phyloP scores from a whole-genome alignment of 2,113 vertebrate species.

The Oenanthe melanoleuca region DNA sequence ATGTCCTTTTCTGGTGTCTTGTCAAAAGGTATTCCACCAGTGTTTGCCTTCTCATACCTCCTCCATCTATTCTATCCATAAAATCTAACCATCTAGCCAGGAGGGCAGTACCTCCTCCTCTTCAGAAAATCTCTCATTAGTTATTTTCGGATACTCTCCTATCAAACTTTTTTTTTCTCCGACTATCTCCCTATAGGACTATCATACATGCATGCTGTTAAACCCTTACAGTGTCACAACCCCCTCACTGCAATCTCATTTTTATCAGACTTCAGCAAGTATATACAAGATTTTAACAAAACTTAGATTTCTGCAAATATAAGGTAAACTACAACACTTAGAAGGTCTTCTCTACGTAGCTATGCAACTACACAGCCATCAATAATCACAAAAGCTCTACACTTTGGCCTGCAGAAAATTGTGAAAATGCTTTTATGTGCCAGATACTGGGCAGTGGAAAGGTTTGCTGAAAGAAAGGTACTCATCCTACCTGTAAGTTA shows the following conservation, averaged over 20 bases:
- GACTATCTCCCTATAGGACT: neutral
- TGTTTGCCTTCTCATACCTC: neutral
- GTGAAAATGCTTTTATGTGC: neutral
- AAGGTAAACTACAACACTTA: neutral
- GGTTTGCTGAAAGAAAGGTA: neutral
- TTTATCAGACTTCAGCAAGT: neutral
- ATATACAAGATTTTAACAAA: neutral
- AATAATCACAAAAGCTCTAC: neutral
- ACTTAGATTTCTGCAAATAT: neutral
- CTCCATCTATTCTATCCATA: neutral
- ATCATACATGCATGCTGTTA: neutral
- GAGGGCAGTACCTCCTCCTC: neutral
- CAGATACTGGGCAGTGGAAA: neutral
- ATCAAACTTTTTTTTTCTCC: neutral
- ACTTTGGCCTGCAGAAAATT: neutral
- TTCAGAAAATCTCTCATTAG: neutral
- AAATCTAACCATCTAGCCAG: neutral
- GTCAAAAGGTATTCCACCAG: neutral
- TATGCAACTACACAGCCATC: neutral
- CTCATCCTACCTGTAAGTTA: constrained; percentile 80
- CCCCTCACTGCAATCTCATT: neutral
- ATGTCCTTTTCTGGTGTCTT: neutral
- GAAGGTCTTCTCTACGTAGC: neutral
- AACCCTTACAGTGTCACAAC: neutral
- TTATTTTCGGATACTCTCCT: neutral